These are phyloP conservation scores for Oenanthe oenanthe DNA, from an alignment of 2,113 vertebrate species.

Conservation along the genomic window DNA sequence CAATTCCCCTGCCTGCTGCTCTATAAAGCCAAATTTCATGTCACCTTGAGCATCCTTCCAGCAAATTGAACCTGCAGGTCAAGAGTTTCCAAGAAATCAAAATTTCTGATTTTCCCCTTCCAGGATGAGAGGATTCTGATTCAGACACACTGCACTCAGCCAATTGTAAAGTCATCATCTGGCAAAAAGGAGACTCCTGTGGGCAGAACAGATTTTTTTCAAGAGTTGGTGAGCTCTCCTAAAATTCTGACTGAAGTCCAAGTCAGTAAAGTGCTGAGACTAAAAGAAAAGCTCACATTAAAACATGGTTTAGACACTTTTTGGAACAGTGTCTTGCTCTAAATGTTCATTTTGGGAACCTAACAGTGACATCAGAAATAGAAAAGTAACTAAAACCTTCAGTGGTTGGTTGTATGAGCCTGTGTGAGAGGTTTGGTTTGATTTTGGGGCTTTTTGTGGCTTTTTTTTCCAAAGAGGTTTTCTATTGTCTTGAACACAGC, in stretches of 20 bases:
- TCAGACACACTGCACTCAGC: not conserved
- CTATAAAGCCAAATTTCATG: not conserved
- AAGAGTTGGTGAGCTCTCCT: not conserved
- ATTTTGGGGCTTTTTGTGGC: not conserved
- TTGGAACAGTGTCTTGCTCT: not conserved
- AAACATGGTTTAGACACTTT: not conserved
- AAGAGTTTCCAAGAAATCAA: not conserved
- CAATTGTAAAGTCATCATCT: rapidly evolving
- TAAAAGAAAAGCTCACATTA: not conserved
- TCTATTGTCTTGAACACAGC: not conserved
- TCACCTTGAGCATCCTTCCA: not conserved
- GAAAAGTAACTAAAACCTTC: not conserved
- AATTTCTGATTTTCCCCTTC: not conserved
- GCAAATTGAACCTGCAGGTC: not conserved
- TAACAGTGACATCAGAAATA: not conserved
- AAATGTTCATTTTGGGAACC: not conserved
- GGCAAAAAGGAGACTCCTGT: not conserved
- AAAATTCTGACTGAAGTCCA: not conserved
- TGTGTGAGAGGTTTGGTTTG: not conserved
- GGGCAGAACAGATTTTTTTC: not conserved
- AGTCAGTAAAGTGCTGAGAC: not conserved
- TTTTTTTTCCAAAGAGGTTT: not conserved
- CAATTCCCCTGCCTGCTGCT: not conserved
- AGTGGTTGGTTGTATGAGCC: not conserved
- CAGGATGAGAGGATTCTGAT: not conserved